phyloP scores from a whole-genome alignment of 1,140 invertebrate genomes.

The Sinonovacula constricta region DNA sequence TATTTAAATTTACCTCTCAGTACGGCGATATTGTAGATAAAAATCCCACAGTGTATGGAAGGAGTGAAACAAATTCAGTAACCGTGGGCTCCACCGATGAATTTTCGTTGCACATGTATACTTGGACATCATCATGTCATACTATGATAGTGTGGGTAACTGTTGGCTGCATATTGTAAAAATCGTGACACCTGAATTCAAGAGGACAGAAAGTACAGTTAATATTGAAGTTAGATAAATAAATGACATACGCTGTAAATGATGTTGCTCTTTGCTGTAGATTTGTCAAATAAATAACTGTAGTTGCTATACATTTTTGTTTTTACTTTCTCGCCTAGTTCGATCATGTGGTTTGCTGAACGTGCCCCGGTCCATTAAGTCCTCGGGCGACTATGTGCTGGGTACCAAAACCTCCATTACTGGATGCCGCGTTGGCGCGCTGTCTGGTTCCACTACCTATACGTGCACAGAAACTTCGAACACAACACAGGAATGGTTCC shows the following conservation, averaged over 20 bases:
- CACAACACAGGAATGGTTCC: constrained; percentile 34
- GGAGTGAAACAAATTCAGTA: too few species aligned
- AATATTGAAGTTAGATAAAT: not conserved
- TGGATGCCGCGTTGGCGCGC: constrained; percentile 21
- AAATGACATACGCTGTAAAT: not conserved
- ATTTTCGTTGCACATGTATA: too few species aligned
- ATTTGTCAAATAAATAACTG: not conserved
- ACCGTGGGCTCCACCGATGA: too few species aligned
- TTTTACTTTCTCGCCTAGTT: constrained; percentile 1
- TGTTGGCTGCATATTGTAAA: too few species aligned
- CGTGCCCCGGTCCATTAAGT: constrained; percentile 37
- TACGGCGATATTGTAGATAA: too few species aligned
- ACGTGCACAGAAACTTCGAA: constrained; percentile 42
- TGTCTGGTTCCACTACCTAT: constrained; percentile 23
- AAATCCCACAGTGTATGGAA: too few species aligned
- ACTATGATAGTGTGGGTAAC: too few species aligned
- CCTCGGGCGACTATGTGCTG: constrained; percentile 13
- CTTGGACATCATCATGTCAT: too few species aligned
- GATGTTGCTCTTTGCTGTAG: not conserved
- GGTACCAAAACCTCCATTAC: constrained; percentile 37
- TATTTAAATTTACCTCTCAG: too few species aligned
- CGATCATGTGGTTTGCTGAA: constrained; percentile 41
- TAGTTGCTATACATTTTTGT: not conserved
- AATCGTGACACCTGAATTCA: too few species aligned
- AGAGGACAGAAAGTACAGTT: too few species aligned